A percentile compares a stretch with the other conserved stretches of the same genome.
Conservation (phyloP, 2,888 invertebrate genomes). For the Drosophila melanocephala region DNA sequence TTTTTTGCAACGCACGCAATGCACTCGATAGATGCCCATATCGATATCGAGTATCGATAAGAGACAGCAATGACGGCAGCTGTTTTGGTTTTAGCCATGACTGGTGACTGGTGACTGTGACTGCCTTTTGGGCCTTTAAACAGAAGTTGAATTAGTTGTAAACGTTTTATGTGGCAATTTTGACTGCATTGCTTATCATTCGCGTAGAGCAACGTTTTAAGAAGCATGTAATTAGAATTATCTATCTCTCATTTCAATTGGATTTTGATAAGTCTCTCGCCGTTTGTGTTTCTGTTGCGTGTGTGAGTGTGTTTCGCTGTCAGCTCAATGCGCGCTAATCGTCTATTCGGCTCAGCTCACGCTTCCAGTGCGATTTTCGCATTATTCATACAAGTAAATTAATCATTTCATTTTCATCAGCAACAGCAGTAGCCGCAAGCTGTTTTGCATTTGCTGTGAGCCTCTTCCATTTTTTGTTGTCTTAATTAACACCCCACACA, state of each 20-base stretch:
- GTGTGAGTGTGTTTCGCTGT: conserved; percentile 26
- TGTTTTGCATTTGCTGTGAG: conserved; percentile 40
- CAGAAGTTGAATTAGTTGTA: conserved; percentile 35
- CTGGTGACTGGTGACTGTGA: conserved; percentile 58
- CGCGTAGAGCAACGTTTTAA: background rate
- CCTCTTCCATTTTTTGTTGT: conserved; percentile 47
- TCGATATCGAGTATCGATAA: conserved; percentile 63
- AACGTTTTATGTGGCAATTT: conserved; percentile 22
- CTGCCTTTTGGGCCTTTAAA: conserved; percentile 41
- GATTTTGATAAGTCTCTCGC: conserved; percentile 30
- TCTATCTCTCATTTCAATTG: conserved; percentile 33
- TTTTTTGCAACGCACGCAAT: conserved; percentile 61
- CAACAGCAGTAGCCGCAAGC: conserved; percentile 23
- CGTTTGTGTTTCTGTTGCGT: conserved; percentile 19
- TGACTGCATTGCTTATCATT: conserved; percentile 8
- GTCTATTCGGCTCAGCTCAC: conserved; percentile 33
- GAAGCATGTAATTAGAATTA: conserved; percentile 18
- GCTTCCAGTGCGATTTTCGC: conserved; percentile 58
- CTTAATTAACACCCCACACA: conserved; percentile 62
- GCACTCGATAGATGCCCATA: conserved; percentile 58
- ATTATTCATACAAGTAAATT: conserved; percentile 61
- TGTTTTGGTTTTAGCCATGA: conserved; percentile 70
- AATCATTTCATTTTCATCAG: conserved; percentile 60
- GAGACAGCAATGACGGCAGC: conserved; percentile 66
- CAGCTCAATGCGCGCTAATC: conserved; percentile 61